Conservation (phyloP, 1,140 invertebrate species). For the Drosophila subobscura region DNA sequence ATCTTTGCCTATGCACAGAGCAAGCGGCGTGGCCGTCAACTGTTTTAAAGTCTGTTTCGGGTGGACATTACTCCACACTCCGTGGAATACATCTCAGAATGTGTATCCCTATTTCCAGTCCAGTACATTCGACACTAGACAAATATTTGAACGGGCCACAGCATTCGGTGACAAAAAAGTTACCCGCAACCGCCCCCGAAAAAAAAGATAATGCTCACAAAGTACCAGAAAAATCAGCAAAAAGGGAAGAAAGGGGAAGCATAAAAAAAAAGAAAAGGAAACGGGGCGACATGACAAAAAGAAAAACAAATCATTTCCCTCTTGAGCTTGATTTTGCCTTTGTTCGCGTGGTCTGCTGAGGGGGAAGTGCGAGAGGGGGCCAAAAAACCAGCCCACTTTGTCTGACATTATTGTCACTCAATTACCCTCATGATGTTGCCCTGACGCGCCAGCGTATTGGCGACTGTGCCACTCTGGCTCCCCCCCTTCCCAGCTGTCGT, state of each 20-base stretch:
- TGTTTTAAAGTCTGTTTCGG: no score
- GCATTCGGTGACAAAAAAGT: constrained; percentile 40
- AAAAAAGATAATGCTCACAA: constrained; percentile 59
- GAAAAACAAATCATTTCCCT: constrained; percentile 83
- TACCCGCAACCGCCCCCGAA: constrained; percentile 44
- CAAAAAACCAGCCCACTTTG: constrained; percentile 71
- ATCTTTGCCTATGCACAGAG: no score
- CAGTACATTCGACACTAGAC: constrained; percentile 54
- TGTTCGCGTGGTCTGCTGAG: constrained; percentile 19
- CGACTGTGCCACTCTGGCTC: constrained; percentile 32
- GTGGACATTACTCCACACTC: background rate
- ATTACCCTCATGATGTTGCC: constrained; percentile 81
- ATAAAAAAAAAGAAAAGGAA: constrained; percentile 52
- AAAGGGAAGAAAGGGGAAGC: constrained; percentile 22
- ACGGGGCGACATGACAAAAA: constrained; percentile 51
- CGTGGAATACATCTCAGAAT: background rate
- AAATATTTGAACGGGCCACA: constrained; percentile 77
- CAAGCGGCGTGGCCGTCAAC: no score
- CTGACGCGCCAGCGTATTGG: constrained; percentile 37
- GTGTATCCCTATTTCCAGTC: constrained; percentile 22
- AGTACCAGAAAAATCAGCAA: constrained; percentile 38
- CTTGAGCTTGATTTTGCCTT: constrained; percentile 79
- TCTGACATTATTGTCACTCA: constrained; percentile 83
- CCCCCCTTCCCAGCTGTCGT: constrained; percentile 6
- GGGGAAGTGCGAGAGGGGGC: constrained; percentile 41